Evolutionary conservation across 30 jellyfish, hydroid and myxozoan species (phyloP).

Genomic region (Hydractinia echinata): DNA sequence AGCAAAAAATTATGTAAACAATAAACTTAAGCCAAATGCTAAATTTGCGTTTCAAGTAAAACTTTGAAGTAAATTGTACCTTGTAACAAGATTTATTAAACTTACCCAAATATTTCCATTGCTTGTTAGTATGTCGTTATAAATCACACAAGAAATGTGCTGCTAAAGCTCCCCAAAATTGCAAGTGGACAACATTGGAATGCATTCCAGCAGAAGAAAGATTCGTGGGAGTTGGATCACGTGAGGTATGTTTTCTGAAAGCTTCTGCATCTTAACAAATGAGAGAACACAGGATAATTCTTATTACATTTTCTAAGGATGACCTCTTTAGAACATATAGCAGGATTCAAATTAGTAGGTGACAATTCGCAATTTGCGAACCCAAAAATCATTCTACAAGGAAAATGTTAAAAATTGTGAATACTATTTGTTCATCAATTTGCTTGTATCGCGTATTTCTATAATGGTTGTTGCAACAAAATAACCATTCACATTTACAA

Average conservation of each 20-base stretch:
- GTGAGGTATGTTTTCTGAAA: neutral
- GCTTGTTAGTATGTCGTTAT: constrained; percentile 73
- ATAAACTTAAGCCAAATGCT: too few species aligned
- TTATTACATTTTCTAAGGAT: neutral
- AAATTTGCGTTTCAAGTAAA: too few species aligned
- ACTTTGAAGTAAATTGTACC: too few species aligned
- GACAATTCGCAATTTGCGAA: neutral
- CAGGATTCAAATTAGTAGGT: neutral
- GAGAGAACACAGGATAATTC: neutral
- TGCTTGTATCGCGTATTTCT: too few species aligned
- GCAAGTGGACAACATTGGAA: constrained; percentile 97
- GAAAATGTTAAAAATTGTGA: neutral
- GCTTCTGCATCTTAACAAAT: neutral
- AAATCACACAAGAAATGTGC: constrained; percentile 97
- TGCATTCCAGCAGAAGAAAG: constrained; percentile 84
- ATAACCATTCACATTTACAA: too few species aligned
- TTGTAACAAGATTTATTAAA: too few species aligned
- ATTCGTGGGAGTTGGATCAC: constrained; percentile 64
- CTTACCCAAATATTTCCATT: neutral
- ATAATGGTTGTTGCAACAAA: too few species aligned
- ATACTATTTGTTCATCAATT: too few species aligned
- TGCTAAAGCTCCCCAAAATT: constrained; percentile 65
- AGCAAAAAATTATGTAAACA: too few species aligned
- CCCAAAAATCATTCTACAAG: neutral
- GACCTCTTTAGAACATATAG: too few species aligned